phyloP scores from a whole-genome alignment of 1,140 invertebrate species.

The Ruditapes philippinarum region DNA sequence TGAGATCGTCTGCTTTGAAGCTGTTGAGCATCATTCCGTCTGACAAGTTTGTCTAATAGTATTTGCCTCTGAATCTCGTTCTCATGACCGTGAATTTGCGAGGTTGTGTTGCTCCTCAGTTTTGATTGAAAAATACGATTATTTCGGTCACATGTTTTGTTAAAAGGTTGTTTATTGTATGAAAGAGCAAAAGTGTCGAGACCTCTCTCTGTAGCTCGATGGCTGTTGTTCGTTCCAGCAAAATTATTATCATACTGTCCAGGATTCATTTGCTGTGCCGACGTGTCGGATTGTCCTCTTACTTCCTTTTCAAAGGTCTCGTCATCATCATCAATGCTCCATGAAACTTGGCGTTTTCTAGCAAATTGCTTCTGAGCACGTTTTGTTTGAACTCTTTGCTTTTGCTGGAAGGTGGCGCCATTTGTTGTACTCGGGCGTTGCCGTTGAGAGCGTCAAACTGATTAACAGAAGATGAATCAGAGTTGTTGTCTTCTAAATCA shows the following conservation, averaged over 20 bases:
- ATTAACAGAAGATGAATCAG: neutral
- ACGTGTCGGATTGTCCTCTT: no score
- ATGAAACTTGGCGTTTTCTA: constrained; percentile 4
- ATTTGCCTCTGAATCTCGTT: neutral
- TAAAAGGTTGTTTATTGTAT: neutral
- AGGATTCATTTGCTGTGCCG: no score
- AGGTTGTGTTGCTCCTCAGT: neutral
- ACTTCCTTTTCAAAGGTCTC: neutral
- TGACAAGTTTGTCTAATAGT: neutral
- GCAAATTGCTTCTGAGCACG: neutral
- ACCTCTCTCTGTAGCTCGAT: neutral
- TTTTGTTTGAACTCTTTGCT: neutral
- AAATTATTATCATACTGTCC: neutral
- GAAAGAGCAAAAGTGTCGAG: neutral
- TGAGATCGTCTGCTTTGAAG: neutral
- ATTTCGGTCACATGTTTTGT: neutral
- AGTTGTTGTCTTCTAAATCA: neutral
- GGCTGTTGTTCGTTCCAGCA: neutral
- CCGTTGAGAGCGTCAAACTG: neutral
- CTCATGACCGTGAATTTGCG: neutral
- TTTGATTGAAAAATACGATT: no score
- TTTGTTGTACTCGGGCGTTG: neutral
- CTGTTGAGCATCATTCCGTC: neutral
- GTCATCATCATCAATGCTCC: constrained; percentile 7
- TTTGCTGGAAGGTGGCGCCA: neutral